Conservation (phyloP, 2,113 vertebrate species). For the Mandrillus leucophaeus region DNA sequence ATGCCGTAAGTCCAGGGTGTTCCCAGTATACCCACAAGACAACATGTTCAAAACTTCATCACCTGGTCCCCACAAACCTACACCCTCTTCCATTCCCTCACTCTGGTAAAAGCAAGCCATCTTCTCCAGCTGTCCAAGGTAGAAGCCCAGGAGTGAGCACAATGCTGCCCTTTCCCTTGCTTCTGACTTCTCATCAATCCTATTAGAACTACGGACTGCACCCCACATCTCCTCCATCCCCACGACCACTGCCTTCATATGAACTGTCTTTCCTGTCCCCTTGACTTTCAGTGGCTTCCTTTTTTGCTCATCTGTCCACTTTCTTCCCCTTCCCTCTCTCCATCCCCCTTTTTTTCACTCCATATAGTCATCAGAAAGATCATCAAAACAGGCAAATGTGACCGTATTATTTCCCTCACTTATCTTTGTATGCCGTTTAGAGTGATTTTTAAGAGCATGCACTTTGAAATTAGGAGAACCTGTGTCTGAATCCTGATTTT, state of each 20-base stretch:
- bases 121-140: background rate
- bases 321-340: background rate
- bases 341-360: background rate
- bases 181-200: background rate
- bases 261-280: background rate
- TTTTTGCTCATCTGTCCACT: background rate
- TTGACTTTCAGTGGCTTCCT: background rate
- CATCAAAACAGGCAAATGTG: background rate
- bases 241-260: no score
- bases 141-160: background rate
- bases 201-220: background rate
- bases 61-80: background rate
- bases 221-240: background rate
- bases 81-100: background rate
- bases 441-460: background rate
- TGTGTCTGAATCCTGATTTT: slow-evolving; percentile 12
- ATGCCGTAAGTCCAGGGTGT: background rate
- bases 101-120: background rate
- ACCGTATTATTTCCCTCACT: background rate
- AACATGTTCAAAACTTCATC: background rate
- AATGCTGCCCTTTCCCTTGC: background rate
- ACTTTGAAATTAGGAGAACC: slow-evolving; percentile 14
- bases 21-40: background rate
- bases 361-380: background rate
- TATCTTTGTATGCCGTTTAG: background rate